Evolutionary conservation across 2,797 vertebrate genomes (phyloP).

Genomic region (Cossypha caffra): DNA sequence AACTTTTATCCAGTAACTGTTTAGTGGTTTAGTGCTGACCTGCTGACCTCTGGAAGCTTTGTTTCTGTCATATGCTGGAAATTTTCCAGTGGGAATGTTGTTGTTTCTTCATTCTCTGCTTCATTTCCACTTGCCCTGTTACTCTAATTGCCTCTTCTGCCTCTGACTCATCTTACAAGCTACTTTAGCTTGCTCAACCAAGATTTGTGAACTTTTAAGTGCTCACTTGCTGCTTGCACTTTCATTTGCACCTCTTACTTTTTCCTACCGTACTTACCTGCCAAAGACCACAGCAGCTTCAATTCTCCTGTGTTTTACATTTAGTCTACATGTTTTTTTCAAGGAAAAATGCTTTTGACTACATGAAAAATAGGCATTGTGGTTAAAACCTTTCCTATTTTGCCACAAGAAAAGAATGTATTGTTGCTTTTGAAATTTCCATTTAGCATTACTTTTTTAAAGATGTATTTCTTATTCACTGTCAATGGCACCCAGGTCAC

Average conservation of each 20-base stretch:
- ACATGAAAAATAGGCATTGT: not conserved
- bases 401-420: not conserved
- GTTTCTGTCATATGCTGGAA: not conserved
- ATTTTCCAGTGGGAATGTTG: not conserved
- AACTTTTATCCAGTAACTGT: not conserved
- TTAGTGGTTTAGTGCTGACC: not conserved
- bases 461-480: accelerated
- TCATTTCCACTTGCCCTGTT: not conserved
- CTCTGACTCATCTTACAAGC: slow-evolving; percentile 5
- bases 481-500: not conserved
- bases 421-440: not conserved
- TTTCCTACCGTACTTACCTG: not conserved
- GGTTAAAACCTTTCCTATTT: not conserved
- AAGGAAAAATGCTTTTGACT: not conserved
- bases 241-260: not conserved
- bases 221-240: not conserved
- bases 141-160: not conserved
- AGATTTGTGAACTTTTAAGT: not conserved
- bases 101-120: not conserved
- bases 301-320: not conserved
- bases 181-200: not conserved
- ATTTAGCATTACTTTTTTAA: not conserved
- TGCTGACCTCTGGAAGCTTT: not conserved
- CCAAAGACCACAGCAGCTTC: not conserved
- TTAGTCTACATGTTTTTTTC: not conserved